Evolutionary conservation across 2,113 vertebrate genomes (phyloP).

Genomic region (Anarhynchus alexandrinus): DNA sequence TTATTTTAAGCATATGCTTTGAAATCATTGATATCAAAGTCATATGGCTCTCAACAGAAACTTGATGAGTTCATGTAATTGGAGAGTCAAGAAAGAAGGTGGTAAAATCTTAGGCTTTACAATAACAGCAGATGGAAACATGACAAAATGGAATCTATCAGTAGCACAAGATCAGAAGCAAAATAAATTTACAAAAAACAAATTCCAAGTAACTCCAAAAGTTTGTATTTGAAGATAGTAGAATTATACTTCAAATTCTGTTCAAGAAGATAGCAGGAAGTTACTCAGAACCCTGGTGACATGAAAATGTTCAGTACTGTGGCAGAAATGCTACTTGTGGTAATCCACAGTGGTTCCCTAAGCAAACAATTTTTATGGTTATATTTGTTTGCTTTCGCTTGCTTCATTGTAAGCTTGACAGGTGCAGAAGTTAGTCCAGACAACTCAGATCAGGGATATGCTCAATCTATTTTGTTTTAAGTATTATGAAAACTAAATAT

Average conservation of each 20-base stretch:
- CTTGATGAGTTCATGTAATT: neutral
- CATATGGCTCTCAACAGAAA: neutral
- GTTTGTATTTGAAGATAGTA: neutral
- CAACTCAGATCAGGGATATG: neutral
- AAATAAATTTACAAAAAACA: neutral
- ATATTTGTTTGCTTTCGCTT: neutral
- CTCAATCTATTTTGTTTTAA: neutral
- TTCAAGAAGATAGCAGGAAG: neutral
- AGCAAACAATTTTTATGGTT: neutral
- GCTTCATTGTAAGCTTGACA: neutral
- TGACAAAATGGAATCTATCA: neutral
- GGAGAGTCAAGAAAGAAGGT: neutral
- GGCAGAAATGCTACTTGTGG: neutral
- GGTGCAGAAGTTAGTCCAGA: neutral
- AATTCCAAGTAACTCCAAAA: neutral
- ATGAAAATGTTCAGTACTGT: neutral
- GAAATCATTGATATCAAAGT: neutral
- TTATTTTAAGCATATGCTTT: neutral
- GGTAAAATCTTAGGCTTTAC: neutral
- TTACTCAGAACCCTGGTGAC: neutral
- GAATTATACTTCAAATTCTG: neutral
- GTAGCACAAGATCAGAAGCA: neutral
- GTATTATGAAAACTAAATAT: neutral
- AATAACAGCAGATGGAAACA: neutral
- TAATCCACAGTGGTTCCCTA: neutral